Base-by-base conservation (phyloP, 1,140 invertebrate genomes). In the Psilanteris sp. region DNA sequence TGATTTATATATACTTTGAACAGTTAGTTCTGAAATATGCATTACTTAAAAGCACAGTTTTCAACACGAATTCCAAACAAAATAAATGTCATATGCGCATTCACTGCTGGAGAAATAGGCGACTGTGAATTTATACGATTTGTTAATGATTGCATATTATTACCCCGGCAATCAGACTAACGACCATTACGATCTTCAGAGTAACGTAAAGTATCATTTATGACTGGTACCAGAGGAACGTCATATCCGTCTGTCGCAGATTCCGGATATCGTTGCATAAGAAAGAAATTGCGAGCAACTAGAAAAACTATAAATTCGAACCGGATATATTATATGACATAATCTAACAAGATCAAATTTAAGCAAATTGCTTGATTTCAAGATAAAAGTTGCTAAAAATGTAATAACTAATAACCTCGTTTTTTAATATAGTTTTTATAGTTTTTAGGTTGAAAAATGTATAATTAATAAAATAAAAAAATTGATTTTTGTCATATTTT, bases 121-220 rank as follows among this genome's bases (percentile, higher is more conserved):
- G 70, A 32, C 59, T 48, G 52, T 48, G 50, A 73, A 64, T 64
- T 73, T 64, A 73, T 73, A 57, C 68, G 59, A 73, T 73, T 73
- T 73, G 70, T 66, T 73, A 73, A 73, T 73, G 61, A 73, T 73
- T 73, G 66, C 55, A 73, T 73, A 66, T 73, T 73, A 66, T 73
- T 73, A 73, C 43, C 48, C 15, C 39, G 36, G 68, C 41, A 73
- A 73, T 73, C 59, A 73, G 43, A 50, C 41, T 57, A 72, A 72
- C 68, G 57, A 72, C 50, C 48, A 57, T 64, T 48, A 72, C 55
- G 50, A 57, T 73, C 68, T 36, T 41, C 50, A 41, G 59, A 64
- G 59, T 64, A 36, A 62, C 68, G 68, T 64, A 62, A 73, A 57
- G 50, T 64, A 50, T 73, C 57, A 50, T 55, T 64, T 55, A 46